phyloP scores from a whole-genome alignment of 37 sponge, comb jelly and placozoan genomes.

The Beroe forskalii region DNA sequence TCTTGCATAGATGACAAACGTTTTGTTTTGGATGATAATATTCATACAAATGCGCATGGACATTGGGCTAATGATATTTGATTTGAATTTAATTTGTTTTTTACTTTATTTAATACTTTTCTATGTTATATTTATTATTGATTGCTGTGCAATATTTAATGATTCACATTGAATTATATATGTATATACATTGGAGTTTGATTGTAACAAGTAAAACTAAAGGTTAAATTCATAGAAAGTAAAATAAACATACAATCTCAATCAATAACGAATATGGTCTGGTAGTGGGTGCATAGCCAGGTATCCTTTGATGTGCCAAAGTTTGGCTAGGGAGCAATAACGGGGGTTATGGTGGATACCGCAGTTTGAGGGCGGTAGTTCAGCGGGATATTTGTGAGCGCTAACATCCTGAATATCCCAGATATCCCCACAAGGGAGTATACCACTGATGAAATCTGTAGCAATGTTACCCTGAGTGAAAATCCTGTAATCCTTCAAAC shows the following conservation, averaged over 20 bases:
- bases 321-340: not conserved
- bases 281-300: not conserved
- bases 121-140: too few relatives aligned
- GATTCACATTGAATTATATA: too few relatives aligned
- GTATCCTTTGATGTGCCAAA: not conserved
- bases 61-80: not conserved
- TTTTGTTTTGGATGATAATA: not conserved
- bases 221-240: too few relatives aligned
- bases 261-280: not conserved
- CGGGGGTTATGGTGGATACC: not conserved
- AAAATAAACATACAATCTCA: not conserved
- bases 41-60: not conserved
- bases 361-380: not conserved
- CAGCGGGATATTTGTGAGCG: not conserved
- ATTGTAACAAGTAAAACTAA: too few relatives aligned
- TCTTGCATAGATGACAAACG: not conserved
- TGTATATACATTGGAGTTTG: too few relatives aligned
- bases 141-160: too few relatives aligned
- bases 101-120: too few relatives aligned
- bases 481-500: not conserved
- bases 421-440: not conserved
- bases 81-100: too few relatives aligned
- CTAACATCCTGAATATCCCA: not conserved
- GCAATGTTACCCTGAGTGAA: not conserved
- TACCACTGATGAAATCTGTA: not conserved